Evolutionary conservation across 1,140 invertebrate species (phyloP).

Genomic region (Sitophilus oryzae): DNA sequence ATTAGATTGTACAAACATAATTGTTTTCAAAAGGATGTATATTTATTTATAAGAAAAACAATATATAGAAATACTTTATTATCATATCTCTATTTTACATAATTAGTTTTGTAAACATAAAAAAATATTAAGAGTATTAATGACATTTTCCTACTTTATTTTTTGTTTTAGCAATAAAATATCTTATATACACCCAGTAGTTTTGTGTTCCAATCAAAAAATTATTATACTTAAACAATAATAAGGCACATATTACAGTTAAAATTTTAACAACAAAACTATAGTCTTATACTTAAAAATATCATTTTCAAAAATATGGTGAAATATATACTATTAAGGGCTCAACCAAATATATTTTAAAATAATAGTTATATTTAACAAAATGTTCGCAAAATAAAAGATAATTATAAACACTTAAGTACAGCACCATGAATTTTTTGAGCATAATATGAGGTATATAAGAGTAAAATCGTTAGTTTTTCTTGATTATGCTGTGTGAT

Average conservation of each 20-base stretch:
- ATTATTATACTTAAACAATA: conserved; percentile 7
- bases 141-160: too few species aligned
- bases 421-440: conserved; percentile 7
- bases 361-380: neutral
- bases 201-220: too few species aligned
- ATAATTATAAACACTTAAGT: neutral
- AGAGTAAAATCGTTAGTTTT: neutral
- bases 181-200: too few species aligned
- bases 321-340: neutral
- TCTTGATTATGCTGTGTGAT: too few species aligned
- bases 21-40: too few species aligned
- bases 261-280: neutral
- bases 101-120: too few species aligned
- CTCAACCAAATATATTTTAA: neutral
- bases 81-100: too few species aligned
- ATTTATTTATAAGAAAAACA: too few species aligned
- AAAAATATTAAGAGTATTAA: too few species aligned
- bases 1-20: too few species aligned
- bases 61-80: too few species aligned
- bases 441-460: conserved; percentile 2
- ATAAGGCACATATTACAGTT: conserved; percentile 6
- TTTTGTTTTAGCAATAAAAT: too few species aligned
- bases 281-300: neutral
- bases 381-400: neutral
- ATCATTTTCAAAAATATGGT: neutral